A percentile compares a stretch with the other conserved stretches of the same genome.
These are phyloP conservation scores for Fragum whitleyi DNA, from an alignment of 2,888 invertebrate genomes.

Conservation along the genomic window DNA sequence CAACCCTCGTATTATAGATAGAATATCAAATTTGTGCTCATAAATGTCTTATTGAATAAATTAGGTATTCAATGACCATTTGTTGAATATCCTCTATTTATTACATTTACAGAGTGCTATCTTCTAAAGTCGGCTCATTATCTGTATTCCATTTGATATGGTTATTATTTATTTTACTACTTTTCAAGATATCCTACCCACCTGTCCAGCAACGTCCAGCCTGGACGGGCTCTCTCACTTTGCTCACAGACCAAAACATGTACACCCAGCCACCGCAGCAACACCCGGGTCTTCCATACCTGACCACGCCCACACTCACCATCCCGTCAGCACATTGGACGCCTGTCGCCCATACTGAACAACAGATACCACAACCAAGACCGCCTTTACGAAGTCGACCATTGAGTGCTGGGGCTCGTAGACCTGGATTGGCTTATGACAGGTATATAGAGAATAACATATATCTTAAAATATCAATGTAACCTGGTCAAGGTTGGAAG, in stretches of 20 bases:
- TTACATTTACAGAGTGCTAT: no score
- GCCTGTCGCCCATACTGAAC: constrained; percentile 61
- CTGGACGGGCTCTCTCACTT: constrained; percentile 77
- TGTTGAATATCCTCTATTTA: no score
- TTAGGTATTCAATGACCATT: no score
- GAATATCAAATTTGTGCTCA: no score
- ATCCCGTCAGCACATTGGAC: constrained; percentile 67
- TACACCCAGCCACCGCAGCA: constrained; percentile 27
- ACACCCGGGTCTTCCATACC: constrained; percentile 64
- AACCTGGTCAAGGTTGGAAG: no score
- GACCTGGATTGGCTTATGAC: constrained; percentile 56
- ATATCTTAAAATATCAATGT: no score
- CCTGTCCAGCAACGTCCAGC: constrained; percentile 79
- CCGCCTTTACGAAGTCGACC: constrained; percentile 81
- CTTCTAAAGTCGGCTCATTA: no score
- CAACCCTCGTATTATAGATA: no score
- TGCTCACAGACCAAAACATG: constrained; percentile 64
- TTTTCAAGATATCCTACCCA: constrained; percentile 76
- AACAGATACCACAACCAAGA: constrained; percentile 72
- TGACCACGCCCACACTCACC: constrained; percentile 68
- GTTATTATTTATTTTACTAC: no score
- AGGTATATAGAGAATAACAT: constrained; percentile 56
- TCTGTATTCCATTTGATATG: no score
- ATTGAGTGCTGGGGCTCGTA: constrained; percentile 80
- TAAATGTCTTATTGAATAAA: no score